phyloP scores from a whole-genome alignment of 2,888 invertebrate genomes.

The Calameuta pallipes region DNA sequence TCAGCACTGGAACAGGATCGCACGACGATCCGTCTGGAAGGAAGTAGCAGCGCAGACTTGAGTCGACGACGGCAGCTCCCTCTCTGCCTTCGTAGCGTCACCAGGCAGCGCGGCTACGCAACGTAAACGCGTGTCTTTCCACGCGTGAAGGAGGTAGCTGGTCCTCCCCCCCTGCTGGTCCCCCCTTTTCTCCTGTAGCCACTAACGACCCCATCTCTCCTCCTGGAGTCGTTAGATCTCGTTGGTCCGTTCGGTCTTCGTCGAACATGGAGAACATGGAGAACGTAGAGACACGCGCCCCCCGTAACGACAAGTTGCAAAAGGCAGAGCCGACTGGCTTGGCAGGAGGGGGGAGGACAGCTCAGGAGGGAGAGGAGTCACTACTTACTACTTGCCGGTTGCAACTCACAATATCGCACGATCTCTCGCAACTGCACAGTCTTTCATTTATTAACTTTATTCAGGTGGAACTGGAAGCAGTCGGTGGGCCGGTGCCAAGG shows the following conservation, averaged over 20 bases:
- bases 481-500: not conserved
- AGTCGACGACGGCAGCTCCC: not conserved
- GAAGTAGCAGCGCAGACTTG: not conserved
- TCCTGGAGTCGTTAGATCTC: not conserved
- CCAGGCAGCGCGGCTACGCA: not conserved
- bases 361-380: not conserved
- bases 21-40: not conserved
- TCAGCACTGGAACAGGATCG: not conserved
- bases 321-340: no score
- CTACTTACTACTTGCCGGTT: not conserved
- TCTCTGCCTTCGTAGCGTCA: not conserved
- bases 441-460: not conserved
- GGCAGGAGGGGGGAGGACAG: not conserved
- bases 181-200: not conserved
- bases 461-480: not conserved
- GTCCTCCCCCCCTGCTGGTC: no score
- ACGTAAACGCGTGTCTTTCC: not conserved
- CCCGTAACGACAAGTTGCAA: not conserved
- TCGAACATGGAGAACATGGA: no score
- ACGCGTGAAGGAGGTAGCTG: not conserved
- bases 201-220: not conserved
- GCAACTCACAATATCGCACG: not conserved
- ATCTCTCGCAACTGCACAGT: not conserved
- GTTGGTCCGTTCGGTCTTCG: not conserved
- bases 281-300: not conserved